Base-by-base conservation (phyloP, 1,140 invertebrate species). In the Lerema accius region DNA sequence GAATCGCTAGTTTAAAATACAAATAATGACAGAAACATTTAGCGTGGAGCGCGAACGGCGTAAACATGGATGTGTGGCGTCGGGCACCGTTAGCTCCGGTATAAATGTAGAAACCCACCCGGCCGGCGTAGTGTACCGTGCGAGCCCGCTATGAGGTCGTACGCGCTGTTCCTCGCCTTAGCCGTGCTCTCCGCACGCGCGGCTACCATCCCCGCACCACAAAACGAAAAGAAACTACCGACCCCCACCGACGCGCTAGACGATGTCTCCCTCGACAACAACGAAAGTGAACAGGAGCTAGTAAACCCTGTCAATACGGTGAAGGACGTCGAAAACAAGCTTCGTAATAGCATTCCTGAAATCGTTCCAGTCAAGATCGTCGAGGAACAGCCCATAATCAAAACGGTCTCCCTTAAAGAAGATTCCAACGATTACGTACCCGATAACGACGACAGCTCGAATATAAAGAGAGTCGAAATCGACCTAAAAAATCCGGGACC, bases 21-120 rank as follows among this genome's bases (percentile, higher is more conserved):
- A 84, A 84, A 86, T 86, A 86, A 74, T 86, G 85, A 81, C 80
- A 76, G 67, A 80, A 74, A 78, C 74, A 78, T 82, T 85, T 82
- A 80, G 75, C 79, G 58, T 53, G 62, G 55, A 39, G 63, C 42
- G 65, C 16, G 45, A 35, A 53, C 49, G 67, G 56, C 63, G 45
- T 63, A 26, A 56, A 56, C 51, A 56, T 55, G 19, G 51, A 43
- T 13, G 32, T 60, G 60, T 46, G 66, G 28, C 39, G 64, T 16
- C 35, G 39, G 53, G 55, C 64, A 87, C 86, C 86, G 86, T 89
- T 89, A 89, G 61, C 51, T 39, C 19, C 42, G 58, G 67, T 89
- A 89, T 89, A 89, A 82, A 86, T 64, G 80, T 48, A 48, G 56
- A 45, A 51, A 50, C 61, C 58, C 68, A 39, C 53, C 64, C 65